Base-by-base conservation (phyloP, 2,113 vertebrate genomes). In the Ahaetulla prasina region DNA sequence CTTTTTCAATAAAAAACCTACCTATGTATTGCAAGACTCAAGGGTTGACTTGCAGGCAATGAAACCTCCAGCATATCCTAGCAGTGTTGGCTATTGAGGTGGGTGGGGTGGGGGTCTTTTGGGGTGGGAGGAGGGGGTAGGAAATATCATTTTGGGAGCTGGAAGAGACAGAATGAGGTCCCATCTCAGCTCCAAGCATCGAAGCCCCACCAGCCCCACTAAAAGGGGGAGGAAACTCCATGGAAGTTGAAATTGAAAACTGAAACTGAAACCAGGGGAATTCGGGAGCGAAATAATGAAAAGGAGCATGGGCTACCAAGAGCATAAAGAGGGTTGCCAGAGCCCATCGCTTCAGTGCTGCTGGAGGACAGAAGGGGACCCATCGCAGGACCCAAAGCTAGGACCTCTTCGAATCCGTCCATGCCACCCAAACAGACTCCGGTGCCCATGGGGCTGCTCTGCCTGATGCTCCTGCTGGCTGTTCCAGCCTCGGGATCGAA, bases 211-310 rank as follows among this genome's bases (percentile, higher is more conserved):
- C 5, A 3, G 30, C 35, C 50, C 35, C 22, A 35, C 14, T 3
- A 52, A 68, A 52, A 92, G 12, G 30, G 27, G 20, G 68, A 18
- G 27, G 53, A 60, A 45, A n/a, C 23, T 57, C 30, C 52, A 11
- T n/a, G 14, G 10, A 35, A 27, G 6, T 8, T 23, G 52, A 54
- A 91, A 57, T 27, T 7, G 43, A 30, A 90, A 96, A 94, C 3
- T 22, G 88, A 94, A 96, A 95, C 54, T 85, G 91, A 95, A 95
- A 94, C 53, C 20, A 27, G 63, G 86, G 30, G 89, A 96, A 93
- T 94, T 92, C 20, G 86, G 14, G 20, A 87, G 89, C 92, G 1
- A 35, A 85, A 60, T 45, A 0, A 93, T 68, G 74, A 93, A 95
- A 86, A 12, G 91, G 94, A 94, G 95, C 50, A 22, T 0, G 0